Percentiles rank a stretch among this genome's conserved stretches.
Conservation (phyloP, 2,797 vertebrate genomes). For the Ctenochaetus hawaiiensis region DNA sequence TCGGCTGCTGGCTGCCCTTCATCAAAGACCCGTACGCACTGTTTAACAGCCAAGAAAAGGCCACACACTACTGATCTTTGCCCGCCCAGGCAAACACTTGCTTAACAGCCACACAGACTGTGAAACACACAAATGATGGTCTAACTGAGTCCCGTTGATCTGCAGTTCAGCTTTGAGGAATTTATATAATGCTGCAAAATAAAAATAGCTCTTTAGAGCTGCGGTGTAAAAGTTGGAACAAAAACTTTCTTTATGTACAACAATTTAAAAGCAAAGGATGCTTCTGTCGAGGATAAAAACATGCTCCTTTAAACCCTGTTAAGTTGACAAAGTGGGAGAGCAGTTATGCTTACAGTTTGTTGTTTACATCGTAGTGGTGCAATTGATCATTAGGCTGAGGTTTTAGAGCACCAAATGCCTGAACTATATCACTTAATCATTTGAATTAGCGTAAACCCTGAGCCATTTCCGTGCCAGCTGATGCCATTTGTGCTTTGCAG, state of each 20-base stretch:
- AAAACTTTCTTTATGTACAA: not conserved
- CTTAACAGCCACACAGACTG: constrained; percentile 24
- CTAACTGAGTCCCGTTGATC: constrained; percentile 14
- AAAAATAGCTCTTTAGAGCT: not conserved
- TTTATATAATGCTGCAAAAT: constrained; percentile 22
- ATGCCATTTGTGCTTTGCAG: not conserved
- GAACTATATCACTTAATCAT: not conserved
- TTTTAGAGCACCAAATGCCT: not conserved
- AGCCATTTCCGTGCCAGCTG: not conserved
- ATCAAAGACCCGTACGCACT: constrained; percentile 15
- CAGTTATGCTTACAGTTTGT: not conserved
- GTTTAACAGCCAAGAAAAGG: constrained; percentile 51
- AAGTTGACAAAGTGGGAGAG: not conserved
- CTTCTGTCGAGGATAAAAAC: not conserved
- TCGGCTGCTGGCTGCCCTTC: constrained; percentile 23
- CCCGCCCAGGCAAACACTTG: constrained; percentile 19
- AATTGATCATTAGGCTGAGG: not conserved
- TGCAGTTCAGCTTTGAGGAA: constrained; percentile 12
- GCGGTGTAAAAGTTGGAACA: not conserved
- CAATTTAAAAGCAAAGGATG: not conserved
- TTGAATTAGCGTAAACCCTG: not conserved
- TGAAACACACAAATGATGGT: constrained; percentile 16
- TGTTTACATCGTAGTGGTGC: not conserved
- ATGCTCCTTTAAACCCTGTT: not conserved
- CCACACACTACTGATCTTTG: constrained; percentile 26